Evolutionary conservation across 2,888 invertebrate genomes (phyloP).

Genomic region (Eupithecia subfuscata): DNA sequence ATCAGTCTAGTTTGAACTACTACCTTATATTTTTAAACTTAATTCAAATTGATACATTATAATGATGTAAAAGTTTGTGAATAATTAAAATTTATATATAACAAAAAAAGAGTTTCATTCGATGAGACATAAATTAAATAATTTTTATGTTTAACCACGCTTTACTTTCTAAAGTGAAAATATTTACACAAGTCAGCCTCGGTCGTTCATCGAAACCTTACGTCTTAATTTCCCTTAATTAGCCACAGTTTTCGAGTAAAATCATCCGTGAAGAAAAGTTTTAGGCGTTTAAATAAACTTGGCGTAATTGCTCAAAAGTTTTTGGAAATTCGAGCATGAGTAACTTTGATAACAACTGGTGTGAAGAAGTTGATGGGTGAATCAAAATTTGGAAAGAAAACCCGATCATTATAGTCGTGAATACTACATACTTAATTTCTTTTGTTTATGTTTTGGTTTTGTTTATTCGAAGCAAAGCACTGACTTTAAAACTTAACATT

Average conservation of each 20-base stretch:
- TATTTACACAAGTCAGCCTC: neutral
- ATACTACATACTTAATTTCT: neutral
- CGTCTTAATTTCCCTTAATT: constrained; percentile 1
- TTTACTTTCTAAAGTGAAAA: too few species aligned
- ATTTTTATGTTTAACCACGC: too few species aligned
- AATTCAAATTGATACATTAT: too few species aligned
- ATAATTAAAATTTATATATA: neutral
- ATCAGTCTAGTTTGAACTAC: neutral
- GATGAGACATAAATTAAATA: too few species aligned
- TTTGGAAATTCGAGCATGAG: constrained; percentile 8
- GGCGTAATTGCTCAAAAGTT: constrained; percentile 1
- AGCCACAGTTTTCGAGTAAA: constrained; percentile 7
- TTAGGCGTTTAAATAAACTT: neutral
- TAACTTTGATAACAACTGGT: neutral
- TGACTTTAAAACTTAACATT: too few species aligned
- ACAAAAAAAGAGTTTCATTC: neutral
- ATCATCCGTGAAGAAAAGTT: constrained; percentile 10
- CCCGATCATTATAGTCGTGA: neutral
- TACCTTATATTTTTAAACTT: neutral
- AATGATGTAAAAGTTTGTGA: too few species aligned
- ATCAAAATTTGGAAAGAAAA: neutral
- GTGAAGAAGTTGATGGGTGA: neutral
- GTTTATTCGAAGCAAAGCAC: too few species aligned
- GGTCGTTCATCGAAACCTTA: neutral
- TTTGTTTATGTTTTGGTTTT: too few species aligned